Percentiles rank a stretch among this genome's conserved stretches.
Evolutionary conservation across 1,140 invertebrate genomes (phyloP).

Genomic region (Dreissena rostriformis): DNA sequence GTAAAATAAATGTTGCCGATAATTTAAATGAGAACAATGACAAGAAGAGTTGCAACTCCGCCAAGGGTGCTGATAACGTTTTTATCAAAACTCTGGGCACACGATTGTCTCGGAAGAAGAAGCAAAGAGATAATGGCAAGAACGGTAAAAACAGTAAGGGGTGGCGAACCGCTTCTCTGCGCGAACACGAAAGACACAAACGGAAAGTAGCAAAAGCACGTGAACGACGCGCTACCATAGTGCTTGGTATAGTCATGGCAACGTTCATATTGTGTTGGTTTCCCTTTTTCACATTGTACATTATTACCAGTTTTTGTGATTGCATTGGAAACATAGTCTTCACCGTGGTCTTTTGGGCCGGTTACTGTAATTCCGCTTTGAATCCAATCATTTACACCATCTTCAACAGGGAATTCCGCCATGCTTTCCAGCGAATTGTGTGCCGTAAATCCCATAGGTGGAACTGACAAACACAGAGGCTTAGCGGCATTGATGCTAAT

Average conservation of each 20-base stretch:
- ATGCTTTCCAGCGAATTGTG: conserved; percentile 98
- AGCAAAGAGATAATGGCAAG: conserved; percentile 39
- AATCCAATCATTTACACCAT: conserved; percentile 99
- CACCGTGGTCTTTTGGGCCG: conserved; percentile 98
- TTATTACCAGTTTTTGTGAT: conserved; percentile 91
- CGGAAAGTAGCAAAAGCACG: conserved; percentile 96
- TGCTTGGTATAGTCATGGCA: conserved; percentile 98
- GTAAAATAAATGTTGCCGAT: no score
- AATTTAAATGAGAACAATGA: no score
- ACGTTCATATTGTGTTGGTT: conserved; percentile 99
- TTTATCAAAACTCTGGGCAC: not conserved
- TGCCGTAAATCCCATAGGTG: conserved; percentile 60
- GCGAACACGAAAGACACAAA: conserved; percentile 95
- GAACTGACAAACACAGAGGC: conserved; percentile 9
- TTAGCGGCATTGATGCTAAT: no score
- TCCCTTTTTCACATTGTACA: conserved; percentile 98
- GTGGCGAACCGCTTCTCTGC: conserved; percentile 56
- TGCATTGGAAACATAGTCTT: conserved; percentile 95
- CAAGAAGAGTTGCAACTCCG: no score
- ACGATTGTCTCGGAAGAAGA: conserved; percentile 31
- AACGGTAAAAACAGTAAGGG: conserved; percentile 39
- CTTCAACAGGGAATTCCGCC: conserved; percentile 99
- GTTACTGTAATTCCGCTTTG: conserved; percentile 98
- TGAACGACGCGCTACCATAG: conserved; percentile 97
- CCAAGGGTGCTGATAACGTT: no score